These are phyloP conservation scores for Accipiter virgatus DNA, from an alignment of 2,113 vertebrate species.

Conservation along the genomic window DNA sequence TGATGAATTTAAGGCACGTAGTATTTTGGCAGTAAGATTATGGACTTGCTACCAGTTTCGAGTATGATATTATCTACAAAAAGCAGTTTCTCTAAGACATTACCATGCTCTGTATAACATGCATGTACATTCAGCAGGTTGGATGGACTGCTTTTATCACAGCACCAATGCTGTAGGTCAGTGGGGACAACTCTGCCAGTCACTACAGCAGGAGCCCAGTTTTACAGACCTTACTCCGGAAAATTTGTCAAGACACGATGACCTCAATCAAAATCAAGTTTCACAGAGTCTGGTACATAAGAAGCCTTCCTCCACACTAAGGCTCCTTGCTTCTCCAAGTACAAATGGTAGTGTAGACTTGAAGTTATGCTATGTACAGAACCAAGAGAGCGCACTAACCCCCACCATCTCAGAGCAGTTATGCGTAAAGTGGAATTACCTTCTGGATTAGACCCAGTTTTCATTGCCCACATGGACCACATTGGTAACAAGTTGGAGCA, in stretches of 20 bases:
- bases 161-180: neutral
- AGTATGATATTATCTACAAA: accelerated
- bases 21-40: neutral
- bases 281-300: accelerated
- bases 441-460: neutral
- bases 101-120: neutral
- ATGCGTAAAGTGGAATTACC: neutral
- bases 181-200: no score
- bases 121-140: neutral
- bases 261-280: neutral
- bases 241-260: no score
- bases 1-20: neutral
- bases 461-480: neutral
- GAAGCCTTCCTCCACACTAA: neutral
- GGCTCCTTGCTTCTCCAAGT: neutral
- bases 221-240: neutral
- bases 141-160: neutral
- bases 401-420: neutral
- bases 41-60: neutral
- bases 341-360: neutral
- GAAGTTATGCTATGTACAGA: neutral
- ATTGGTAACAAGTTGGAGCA: neutral
- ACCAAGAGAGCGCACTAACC: neutral
- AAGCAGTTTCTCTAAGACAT: neutral
- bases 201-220: neutral